Conservation (phyloP, 2,888 invertebrate species). For the Apamea monoglypha region DNA sequence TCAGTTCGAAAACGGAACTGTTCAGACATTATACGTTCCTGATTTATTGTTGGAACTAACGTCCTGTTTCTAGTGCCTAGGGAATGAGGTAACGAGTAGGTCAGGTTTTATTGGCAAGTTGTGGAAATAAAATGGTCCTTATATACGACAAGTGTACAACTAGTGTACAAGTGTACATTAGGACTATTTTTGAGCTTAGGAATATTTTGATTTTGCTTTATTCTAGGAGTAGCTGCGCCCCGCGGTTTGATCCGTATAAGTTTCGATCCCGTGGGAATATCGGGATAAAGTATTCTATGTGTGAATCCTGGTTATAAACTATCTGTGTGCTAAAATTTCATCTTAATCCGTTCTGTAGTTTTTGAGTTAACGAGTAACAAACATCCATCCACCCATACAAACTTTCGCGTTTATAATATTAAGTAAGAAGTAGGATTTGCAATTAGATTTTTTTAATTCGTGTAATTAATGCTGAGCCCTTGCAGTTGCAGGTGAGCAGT, state of each 20-base stretch:
- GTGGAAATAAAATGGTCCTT: constrained; percentile 11
- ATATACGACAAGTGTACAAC: not conserved
- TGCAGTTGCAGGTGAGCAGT: not conserved
- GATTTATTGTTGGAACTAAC: constrained; percentile 58
- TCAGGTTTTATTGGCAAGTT: constrained; percentile 29
- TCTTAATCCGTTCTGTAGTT: no score
- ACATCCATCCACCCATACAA: no score
- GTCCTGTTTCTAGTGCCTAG: constrained; percentile 43
- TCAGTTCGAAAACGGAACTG: constrained; percentile 52
- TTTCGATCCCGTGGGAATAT: no score
- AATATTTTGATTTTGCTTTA: no score
- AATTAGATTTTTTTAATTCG: not conserved
- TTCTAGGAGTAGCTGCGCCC: no score
- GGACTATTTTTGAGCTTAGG: not conserved
- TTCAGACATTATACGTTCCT: constrained; percentile 57
- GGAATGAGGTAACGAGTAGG: constrained; percentile 50
- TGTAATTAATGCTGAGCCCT: not conserved
- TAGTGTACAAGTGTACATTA: not conserved
- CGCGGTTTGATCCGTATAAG: no score
- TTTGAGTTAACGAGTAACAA: no score
- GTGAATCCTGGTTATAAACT: no score
- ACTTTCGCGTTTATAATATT: no score
- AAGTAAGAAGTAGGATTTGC: no score
- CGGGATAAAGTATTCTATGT: no score
- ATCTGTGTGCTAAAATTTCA: no score